Evolutionary conservation across 2,113 vertebrate species (phyloP), one percentile per base, ranked within the genome.

Genomic region (Uropsilus gracilis): DNA sequence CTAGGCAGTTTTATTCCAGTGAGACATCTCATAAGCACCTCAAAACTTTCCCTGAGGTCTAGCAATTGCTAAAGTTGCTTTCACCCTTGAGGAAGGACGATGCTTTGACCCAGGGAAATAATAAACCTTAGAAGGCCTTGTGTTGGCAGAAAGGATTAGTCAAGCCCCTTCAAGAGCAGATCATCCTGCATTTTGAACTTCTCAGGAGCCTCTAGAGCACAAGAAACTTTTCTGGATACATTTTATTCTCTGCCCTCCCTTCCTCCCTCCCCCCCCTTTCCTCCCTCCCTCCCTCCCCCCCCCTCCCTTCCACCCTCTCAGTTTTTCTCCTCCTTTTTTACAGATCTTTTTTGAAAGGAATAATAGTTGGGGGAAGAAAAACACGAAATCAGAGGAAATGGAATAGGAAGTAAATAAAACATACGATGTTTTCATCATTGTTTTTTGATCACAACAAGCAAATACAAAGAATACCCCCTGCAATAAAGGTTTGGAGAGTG

Each of bases 371-470:
- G n/a, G 32, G 68, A 16, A 86, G 34, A 75, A 69, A 86, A 83
- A 48, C 1, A 10, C 59, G 22, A 32, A 64, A 46, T 18, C 11
- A 22, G 30, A 12, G 50, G 18, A 34, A 42, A 66, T 30, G 63
- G 24, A 82, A 82, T 69, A 61, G 42, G 44, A 92, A 88, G 76
- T 87, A 66, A 87, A 82, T 78, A 77, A 77, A 42, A 77, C 77
- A 14, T 68, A 76, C 75, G 34, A 6, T 50, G 22, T 55, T 55
- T 68, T 50, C 28, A n/a, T 71, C 24, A 78, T 22, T 96, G 18
- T 86, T 83, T 78, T 84, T 48, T 57, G 77, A 63, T 13, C 50
- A 80, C 30, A 46, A 9, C 16, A n/a, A 53, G 63, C n/a, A 53
- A 55, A 44, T 46, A 48, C 17, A 78, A 77, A 78, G 37, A 87